Percentiles rank a stretch among this genome's conserved stretches.
Evolutionary conservation across 2,797 vertebrate species (phyloP).

Genomic region (Pseudomugil gertrudae): DNA sequence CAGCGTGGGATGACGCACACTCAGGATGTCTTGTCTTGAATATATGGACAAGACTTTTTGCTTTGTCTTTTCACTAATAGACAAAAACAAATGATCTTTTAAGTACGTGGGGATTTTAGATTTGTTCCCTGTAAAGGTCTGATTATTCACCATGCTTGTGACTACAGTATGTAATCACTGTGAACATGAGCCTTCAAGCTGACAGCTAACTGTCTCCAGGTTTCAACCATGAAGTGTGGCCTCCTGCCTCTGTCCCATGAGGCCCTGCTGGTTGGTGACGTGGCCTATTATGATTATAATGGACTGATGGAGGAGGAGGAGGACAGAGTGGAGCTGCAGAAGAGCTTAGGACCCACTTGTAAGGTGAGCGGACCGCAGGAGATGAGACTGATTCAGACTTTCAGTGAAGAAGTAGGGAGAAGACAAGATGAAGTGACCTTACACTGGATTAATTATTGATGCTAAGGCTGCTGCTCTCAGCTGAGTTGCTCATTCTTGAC

Average conservation of each 20-base stretch:
- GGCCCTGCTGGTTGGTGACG: slow-evolving; percentile 91
- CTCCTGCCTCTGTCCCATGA: slow-evolving; percentile 93
- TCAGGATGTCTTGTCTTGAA: background rate
- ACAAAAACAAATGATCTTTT: background rate
- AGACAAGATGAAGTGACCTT: slow-evolving; percentile 15
- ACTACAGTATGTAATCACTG: background rate
- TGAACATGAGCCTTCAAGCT: slow-evolving; percentile 19
- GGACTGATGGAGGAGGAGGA: slow-evolving; percentile 92
- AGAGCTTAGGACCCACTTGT: slow-evolving; percentile 94
- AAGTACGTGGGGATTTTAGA: background rate
- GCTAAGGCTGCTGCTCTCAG: slow-evolving; percentile 5
- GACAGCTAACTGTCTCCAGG: slow-evolving; percentile 73
- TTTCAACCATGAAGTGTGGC: slow-evolving; percentile 95
- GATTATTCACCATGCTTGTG: background rate
- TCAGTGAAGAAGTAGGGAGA: slow-evolving; percentile 10
- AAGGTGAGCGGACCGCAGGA: slow-evolving; percentile 82
- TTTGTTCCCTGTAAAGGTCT: background rate
- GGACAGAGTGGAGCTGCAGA: slow-evolving; percentile 93
- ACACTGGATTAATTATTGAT: slow-evolving; percentile 23
- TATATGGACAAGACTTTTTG: background rate
- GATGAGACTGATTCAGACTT: background rate
- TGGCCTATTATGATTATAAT: slow-evolving; percentile 92
- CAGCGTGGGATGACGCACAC: background rate
- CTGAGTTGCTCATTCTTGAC: background rate
- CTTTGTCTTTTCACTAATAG: background rate